Evolutionary conservation across 2,797 vertebrate genomes (phyloP), one percentile per base, ranked within the genome.

Genomic region (Lutjanus campechanus): DNA sequence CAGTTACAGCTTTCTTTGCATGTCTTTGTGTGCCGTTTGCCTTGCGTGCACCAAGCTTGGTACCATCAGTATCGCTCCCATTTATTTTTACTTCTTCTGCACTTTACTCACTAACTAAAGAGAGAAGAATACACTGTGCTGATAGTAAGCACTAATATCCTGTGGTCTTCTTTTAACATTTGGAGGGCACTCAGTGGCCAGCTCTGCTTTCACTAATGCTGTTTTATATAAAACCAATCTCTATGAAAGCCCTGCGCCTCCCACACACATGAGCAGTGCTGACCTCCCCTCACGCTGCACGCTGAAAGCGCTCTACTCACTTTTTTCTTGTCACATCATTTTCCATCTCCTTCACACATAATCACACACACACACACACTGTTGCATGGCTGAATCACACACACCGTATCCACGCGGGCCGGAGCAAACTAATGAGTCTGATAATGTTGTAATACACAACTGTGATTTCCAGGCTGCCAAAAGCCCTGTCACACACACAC

Each of bases 161-260:
- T 71, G 58, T 72, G 82, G 78, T 87, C 79, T 84, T 78, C 66
- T 90, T 85, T 85, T 90, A 92, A 91, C 87, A 90, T 89, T 81
- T 95, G 89, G 93, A 95, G 95, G 85, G 92, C 93, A 92, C 95
- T 96, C 90, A 83, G 86, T 85, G 71, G 77, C 85, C 67, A 81
- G 82, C 84, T 79, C 79, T 90, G 91, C 91, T 94, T 94, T 93
- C 87, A 94, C 91, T 93, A 88, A 88, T 87, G 84, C 89, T 85
- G 88, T 88, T 92, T 92, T 90, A 90, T 92, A 91, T 94, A 91
- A 92, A 93, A 91, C 81, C 74, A 86, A 90, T 91, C 82, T 91
- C 76, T 87, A 84, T 95, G 93, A 94, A 95, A 94, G 92, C 89
- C 87, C 87, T 58, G 84, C 70, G 44, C 90, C 88, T 88, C 93